Evolutionary conservation across 1,140 invertebrate species (phyloP).

Genomic region (Lerema accius): DNA sequence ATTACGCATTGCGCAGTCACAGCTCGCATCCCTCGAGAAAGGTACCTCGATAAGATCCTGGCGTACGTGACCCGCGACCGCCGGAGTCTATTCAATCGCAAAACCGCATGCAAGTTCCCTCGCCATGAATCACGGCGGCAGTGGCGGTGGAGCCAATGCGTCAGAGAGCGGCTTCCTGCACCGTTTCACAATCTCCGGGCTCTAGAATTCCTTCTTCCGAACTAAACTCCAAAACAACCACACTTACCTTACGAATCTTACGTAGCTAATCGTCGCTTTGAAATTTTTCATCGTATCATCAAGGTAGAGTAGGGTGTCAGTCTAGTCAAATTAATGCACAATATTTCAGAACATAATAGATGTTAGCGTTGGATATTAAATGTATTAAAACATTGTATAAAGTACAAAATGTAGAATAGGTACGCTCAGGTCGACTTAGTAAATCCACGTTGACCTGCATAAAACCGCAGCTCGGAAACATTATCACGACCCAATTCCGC

Average conservation of each 20-base stretch:
- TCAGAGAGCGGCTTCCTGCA: slow-evolving; percentile 60
- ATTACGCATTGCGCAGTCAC: neutral
- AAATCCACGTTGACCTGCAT: slow-evolving; percentile 18
- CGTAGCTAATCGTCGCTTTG: too few relatives aligned
- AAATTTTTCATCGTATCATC: too few relatives aligned
- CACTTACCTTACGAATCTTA: neutral
- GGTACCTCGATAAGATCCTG: slow-evolving; percentile 16
- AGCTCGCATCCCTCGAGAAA: neutral
- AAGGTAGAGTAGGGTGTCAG: too few relatives aligned
- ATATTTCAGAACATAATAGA: neutral
- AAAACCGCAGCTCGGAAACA: slow-evolving; percentile 42
- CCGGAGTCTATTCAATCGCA: slow-evolving; percentile 45
- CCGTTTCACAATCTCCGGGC: slow-evolving; percentile 51
- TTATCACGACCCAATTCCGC: slow-evolving; percentile 61
- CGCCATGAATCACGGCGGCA: slow-evolving; percentile 48
- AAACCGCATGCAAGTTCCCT: slow-evolving; percentile 49
- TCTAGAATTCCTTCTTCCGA: slow-evolving; percentile 64
- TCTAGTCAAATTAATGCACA: too few relatives aligned
- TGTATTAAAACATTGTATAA: neutral
- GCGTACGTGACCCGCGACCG: slow-evolving; percentile 64
- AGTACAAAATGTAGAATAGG: neutral
- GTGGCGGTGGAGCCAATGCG: slow-evolving; percentile 43
- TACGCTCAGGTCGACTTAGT: neutral
- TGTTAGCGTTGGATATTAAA: neutral
- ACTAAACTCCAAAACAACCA: slow-evolving; percentile 14